Evolutionary conservation across 2,888 invertebrate genomes (phyloP).

Genomic region (Microdon myrmicae): DNA sequence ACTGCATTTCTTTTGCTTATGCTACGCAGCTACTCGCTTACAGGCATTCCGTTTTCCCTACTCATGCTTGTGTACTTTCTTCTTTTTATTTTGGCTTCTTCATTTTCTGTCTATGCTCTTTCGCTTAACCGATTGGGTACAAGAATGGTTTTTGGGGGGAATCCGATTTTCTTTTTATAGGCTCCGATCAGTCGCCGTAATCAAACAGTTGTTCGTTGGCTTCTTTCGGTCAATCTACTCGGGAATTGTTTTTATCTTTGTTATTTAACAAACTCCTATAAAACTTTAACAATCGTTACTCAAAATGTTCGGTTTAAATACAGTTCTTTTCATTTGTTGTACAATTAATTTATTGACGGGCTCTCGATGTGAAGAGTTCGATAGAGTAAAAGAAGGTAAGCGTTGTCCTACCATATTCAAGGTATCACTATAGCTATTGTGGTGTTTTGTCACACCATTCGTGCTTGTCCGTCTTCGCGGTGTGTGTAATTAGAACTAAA

Average conservation of each 20-base stretch:
- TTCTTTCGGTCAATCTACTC: constrained; percentile 24
- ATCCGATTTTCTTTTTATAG: constrained; percentile 47
- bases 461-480: neutral
- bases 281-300: neutral
- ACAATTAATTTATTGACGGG: constrained; percentile 15
- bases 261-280: neutral
- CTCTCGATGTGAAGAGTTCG: constrained; percentile 13
- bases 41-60: constrained; percentile 8
- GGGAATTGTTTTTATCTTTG: constrained; percentile 12
- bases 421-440: neutral
- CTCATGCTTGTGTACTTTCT: constrained; percentile 12
- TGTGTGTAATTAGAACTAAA: neutral
- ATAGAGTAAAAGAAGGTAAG: constrained; percentile 43
- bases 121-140: neutral
- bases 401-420: too few relatives aligned
- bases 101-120: neutral
- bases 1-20: constrained; percentile 7
- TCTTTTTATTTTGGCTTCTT: constrained; percentile 18
- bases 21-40: constrained; percentile 18
- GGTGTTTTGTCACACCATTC: neutral
- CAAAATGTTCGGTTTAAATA: constrained; percentile 31
- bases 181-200: constrained; percentile 32
- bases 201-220: constrained; percentile 41
- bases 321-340: constrained; percentile 18
- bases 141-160: constrained; percentile 23